Evolutionary conservation across 1,140 invertebrate species (phyloP), one percentile per base, ranked within the genome.

Genomic region (Acromyrmex heyeri): DNA sequence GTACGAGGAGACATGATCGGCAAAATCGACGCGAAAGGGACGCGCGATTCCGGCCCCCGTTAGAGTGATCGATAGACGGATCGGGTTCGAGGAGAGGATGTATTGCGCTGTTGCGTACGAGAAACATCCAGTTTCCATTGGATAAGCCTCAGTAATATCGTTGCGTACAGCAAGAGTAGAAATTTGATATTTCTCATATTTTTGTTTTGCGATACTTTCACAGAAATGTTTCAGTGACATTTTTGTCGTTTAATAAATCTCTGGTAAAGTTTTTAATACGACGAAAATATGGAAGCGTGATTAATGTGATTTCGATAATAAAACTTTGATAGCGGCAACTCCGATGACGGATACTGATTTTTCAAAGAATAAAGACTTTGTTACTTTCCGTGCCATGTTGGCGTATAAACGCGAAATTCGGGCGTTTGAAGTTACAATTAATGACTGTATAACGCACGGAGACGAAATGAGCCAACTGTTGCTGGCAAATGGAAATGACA

Each of bases 1-100:
- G 44, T n/a, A 73, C 65, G 55, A 61, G 70, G 21, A 76, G 50
- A 65, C n/a, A 44, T 50, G 61, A 53, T 87, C 65, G 53, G 78
- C 48, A 82, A 64, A 24, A 24, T 24, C 24, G 24, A 85, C 85
- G 76, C 61, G 81, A 77, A 86, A 87, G 86, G 86, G 86, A 86
- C 65, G 16, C 65, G 16, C 70, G 59, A 30, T 62, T 53, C 57
- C 50, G 34, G 67, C n/a, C 53, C 44, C 57, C 57, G 86, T 72
- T 85, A 89, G 62, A 72, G 21, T 57, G 82, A 88, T 77, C 78
- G 87, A 87, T 87, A 69, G 38, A 59, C 18, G 48, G 14, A 3
- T 59, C 18, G 48, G 14, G 6, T 59, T 34, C 34, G 27, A 67
- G 21, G 30, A 57, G 73, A 55, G 27, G 75, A 69, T 24, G 50